phyloP scores from a whole-genome alignment of 2,888 invertebrate species.

The Cryptus armator region DNA sequence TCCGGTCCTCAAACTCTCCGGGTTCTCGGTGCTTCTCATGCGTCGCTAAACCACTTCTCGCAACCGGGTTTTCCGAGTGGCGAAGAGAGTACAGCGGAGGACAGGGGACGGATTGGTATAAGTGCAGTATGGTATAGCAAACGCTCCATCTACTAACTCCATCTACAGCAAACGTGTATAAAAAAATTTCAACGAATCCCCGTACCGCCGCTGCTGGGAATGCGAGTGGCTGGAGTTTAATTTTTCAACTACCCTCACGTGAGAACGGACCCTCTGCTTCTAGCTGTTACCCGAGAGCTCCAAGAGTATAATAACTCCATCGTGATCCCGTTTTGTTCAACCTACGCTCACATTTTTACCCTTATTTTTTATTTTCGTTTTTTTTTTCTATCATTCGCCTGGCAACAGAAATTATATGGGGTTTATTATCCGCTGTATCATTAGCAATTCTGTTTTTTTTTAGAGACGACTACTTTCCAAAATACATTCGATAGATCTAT shows the following conservation, averaged over 20 bases:
- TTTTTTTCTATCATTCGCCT: constrained; percentile 11
- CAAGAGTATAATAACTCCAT: constrained; percentile 52
- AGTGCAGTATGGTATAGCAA: constrained; percentile 60
- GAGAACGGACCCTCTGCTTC: constrained; percentile 19
- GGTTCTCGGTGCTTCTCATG: constrained; percentile 44
- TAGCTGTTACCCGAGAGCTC: neutral
- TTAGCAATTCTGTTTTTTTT: neutral
- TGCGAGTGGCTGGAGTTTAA: constrained; percentile 68
- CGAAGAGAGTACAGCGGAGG: constrained; percentile 20
- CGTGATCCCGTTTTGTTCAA: constrained; percentile 65
- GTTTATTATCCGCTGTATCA: neutral
- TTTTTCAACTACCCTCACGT: constrained; percentile 62
- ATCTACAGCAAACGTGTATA: constrained; percentile 16
- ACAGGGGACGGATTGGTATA: constrained; percentile 31
- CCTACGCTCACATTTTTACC: constrained; percentile 68
- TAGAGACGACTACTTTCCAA: neutral
- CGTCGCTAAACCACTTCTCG: constrained; percentile 55
- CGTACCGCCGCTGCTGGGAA: constrained; percentile 34
- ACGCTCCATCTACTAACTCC: neutral
- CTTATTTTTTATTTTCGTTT: constrained; percentile 62
- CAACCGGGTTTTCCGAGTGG: constrained; percentile 32
- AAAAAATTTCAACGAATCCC: constrained; percentile 12
- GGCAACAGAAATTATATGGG: neutral
- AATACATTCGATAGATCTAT: neutral
- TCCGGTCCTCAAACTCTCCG: constrained; percentile 32